Evolutionary conservation across 2,888 invertebrate species (phyloP).

Genomic region (Andrena marginata): DNA sequence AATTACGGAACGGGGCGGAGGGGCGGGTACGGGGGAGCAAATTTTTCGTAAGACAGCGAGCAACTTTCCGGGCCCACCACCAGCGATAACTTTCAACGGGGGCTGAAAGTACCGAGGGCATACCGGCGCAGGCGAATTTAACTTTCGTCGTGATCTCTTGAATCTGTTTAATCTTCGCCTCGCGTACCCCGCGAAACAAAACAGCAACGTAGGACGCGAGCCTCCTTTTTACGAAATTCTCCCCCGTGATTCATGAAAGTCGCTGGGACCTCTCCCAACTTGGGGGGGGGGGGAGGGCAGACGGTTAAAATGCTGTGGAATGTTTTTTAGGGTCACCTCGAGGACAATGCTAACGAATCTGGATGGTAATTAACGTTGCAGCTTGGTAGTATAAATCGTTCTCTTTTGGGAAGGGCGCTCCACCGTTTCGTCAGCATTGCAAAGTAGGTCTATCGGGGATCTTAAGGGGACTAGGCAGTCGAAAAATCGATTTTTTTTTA

Average conservation of each 20-base stretch:
- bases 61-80: constrained; percentile 18
- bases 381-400: not conserved
- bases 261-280: not conserved
- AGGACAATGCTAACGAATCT: not conserved
- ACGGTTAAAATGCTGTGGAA: not conserved
- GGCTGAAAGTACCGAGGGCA: constrained; percentile 11
- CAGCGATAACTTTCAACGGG: constrained; percentile 32
- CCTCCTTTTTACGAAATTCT: constrained; percentile 17
- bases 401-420: not conserved
- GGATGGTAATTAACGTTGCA: not conserved
- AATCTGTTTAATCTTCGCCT: constrained; percentile 52
- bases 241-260: constrained; percentile 6
- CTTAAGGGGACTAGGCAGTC: no score
- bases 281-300: not conserved
- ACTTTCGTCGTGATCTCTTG: constrained; percentile 43
- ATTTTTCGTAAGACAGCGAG: constrained; percentile 43
- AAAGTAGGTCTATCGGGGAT: not conserved
- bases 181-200: constrained; percentile 7
- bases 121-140: constrained; percentile 34
- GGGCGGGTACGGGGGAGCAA: constrained; percentile 3
- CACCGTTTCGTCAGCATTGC: not conserved
- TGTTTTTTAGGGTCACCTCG: not conserved
- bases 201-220: not conserved
- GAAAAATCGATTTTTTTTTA: no score
- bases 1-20: constrained; percentile 33